These are phyloP conservation scores for Oxytorus armatus DNA, from an alignment of 2,888 invertebrate genomes.

Conservation along the genomic window DNA sequence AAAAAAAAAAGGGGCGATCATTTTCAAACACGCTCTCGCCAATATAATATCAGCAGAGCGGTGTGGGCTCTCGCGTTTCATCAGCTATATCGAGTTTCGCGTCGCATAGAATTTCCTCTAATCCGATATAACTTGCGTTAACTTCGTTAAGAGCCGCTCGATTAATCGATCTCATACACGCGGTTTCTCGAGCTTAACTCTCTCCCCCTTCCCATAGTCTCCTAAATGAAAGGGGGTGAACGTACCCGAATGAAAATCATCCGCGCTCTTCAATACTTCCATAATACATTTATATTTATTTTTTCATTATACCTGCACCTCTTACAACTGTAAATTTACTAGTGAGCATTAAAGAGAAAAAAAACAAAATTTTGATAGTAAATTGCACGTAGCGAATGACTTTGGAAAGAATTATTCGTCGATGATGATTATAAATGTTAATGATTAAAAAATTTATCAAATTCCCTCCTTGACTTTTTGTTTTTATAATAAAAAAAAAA, in stretches of 20 bases:
- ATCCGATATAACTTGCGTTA: constrained; percentile 73
- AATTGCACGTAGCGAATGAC: no score
- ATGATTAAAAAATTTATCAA: no score
- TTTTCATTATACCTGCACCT: no score
- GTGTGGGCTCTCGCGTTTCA: constrained; percentile 55
- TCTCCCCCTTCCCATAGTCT: background rate
- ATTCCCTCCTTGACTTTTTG: no score
- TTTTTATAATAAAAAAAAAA: no score
- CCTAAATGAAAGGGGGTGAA: constrained; percentile 44
- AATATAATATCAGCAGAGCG: constrained; percentile 6
- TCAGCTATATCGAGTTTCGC: constrained; percentile 71
- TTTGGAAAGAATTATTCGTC: no score
- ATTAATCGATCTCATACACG: constrained; percentile 68
- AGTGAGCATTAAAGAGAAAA: no score
- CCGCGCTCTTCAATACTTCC: no score
- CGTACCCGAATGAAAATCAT: constrained; percentile 26
- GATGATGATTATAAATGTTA: no score
- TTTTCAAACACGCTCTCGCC: constrained; percentile 26
- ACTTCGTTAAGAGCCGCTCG: constrained; percentile 74
- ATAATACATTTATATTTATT: no score
- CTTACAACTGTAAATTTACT: no score
- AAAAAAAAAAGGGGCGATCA: constrained; percentile 22
- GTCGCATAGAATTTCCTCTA: constrained; percentile 74
- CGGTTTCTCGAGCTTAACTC: background rate
- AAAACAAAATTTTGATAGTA: no score